A percentile compares a stretch with the other conserved stretches of the same genome.
phyloP scores from a whole-genome alignment of 30 jellyfish, hydroid and myxozoan genomes.

The Aurelia sp. region DNA sequence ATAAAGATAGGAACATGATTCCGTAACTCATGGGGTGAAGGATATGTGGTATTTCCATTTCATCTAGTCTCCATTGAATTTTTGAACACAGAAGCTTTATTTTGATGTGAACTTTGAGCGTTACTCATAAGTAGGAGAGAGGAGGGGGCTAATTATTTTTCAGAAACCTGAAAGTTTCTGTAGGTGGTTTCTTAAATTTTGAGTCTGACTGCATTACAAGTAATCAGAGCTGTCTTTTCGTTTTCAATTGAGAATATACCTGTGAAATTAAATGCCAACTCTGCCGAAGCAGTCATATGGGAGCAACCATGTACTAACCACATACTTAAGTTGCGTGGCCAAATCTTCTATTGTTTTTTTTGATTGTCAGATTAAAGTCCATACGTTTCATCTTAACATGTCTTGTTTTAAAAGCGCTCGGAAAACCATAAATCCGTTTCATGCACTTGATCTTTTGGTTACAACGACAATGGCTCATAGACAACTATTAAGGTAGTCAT shows the following conservation, averaged over 20 bases:
- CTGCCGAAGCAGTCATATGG: too few relatives aligned
- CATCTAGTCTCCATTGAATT: too few relatives aligned
- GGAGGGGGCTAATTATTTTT: not conserved
- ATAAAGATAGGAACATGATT: too few relatives aligned
- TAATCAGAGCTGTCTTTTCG: too few relatives aligned
- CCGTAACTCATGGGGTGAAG: too few relatives aligned
- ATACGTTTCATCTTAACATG: slow-evolving; percentile 47
- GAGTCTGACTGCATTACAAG: too few relatives aligned
- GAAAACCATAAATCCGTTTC: not conserved
- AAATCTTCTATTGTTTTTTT: not conserved
- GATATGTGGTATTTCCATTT: too few relatives aligned
- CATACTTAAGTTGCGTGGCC: not conserved
- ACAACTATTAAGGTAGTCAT: not conserved
- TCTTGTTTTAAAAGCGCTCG: not conserved
- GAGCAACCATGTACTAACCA: too few relatives aligned
- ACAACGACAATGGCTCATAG: not conserved
- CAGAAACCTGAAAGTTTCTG: not conserved
- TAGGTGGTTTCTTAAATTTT: not conserved
- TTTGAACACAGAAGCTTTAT: too few relatives aligned
- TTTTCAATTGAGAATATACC: not conserved
- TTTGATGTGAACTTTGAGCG: too few relatives aligned
- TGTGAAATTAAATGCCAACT: too few relatives aligned
- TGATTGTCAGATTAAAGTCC: slow-evolving; percentile 23
- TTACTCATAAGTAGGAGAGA: not conserved
- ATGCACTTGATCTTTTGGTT: too few relatives aligned